phyloP scores from a whole-genome alignment of 1,140 invertebrate species.

The Eufriesea mexicana region DNA sequence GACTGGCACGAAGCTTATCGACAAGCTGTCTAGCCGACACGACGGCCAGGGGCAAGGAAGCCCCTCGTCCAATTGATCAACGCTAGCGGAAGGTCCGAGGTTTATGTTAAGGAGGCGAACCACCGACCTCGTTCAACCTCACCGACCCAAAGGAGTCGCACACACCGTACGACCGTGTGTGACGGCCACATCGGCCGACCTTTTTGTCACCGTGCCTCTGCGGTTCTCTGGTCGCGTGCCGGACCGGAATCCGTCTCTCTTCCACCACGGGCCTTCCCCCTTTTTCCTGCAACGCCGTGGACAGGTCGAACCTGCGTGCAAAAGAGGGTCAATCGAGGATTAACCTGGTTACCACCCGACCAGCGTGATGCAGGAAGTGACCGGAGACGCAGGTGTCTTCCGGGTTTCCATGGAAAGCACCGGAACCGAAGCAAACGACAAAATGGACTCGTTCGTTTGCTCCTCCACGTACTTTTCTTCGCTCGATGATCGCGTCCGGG shows the following conservation, averaged over 20 bases:
- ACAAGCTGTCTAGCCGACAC: slow-evolving; percentile 53
- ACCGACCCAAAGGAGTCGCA: slow-evolving; percentile 41
- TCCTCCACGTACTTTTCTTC: not conserved
- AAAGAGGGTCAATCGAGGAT: slow-evolving; percentile 75
- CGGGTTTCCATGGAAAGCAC: slow-evolving; percentile 47
- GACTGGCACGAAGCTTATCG: slow-evolving; percentile 41
- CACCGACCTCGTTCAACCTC: slow-evolving; percentile 45
- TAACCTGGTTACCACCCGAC: slow-evolving; percentile 73
- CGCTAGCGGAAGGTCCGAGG: slow-evolving; percentile 52
- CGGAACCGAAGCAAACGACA: not conserved
- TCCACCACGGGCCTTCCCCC: slow-evolving; percentile 13
- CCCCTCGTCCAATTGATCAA: slow-evolving; percentile 34
- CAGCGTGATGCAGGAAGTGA: slow-evolving; percentile 64
- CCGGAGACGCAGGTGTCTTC: slow-evolving; percentile 64
- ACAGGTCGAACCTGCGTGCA: slow-evolving; percentile 61
- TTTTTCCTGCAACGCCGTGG: slow-evolving; percentile 37
- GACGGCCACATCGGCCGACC: slow-evolving; percentile 59
- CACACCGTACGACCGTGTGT: slow-evolving; percentile 14
- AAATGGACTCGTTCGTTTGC: not conserved
- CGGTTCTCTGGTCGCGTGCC: slow-evolving; percentile 74
- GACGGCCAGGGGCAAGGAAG: slow-evolving; percentile 47
- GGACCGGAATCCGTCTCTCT: slow-evolving; percentile 70
- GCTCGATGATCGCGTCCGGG: no score
- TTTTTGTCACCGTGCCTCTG: slow-evolving; percentile 73
- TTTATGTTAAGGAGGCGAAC: slow-evolving; percentile 68